Base-by-base conservation (phyloP, 2,113 vertebrate genomes). In the Mixornis gularis region DNA sequence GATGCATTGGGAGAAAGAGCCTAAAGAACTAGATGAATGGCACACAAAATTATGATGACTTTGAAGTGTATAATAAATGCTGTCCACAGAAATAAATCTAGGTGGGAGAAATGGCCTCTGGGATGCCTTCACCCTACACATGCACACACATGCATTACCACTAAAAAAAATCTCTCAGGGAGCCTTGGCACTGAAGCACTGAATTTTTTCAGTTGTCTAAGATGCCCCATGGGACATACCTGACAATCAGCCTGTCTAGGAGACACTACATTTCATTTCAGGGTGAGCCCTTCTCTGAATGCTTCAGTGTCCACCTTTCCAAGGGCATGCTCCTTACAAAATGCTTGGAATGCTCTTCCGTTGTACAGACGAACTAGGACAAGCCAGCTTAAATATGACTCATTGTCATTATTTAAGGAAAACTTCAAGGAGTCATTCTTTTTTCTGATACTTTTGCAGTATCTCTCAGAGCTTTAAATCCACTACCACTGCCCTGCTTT, bases 261-360 rank as follows among this genome's bases (percentile, higher is more conserved):
- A 79, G 49, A 89, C 15, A 36, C 38, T 26, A 26, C 40, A 66
- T 81, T 92, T 77, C 73, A 38, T 94, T 40, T 68, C 52, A 86
- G 60, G 52, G 56, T 29, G 11, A 85, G 34, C 29, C 29, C 41
- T 89, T 79, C 52, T 68, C 53, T 78, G 32, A 32, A 56, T 64
- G 53, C 29, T 81, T 80, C 19, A 12, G 13, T 38, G 60, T 44
- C 29, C 34, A 73, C n/a, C 32, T 93, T 89, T 84, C 63, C 65
- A 82, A 87, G 30, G 44, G 32, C 36, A 86, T 10, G 53, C 87
- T 79, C 66, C 14, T 70, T 65, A 89, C 80, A 69, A 92, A 93
- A 87, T 72, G 11, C 48, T 73, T 66, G 79, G 74, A 82, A 92
- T 89, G 70, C 34, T 40, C 89, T 74, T 87, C 70, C 46, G 70